Conservation (phyloP, 2,888 invertebrate species). For the Lordiphosa andalusiaca region DNA sequence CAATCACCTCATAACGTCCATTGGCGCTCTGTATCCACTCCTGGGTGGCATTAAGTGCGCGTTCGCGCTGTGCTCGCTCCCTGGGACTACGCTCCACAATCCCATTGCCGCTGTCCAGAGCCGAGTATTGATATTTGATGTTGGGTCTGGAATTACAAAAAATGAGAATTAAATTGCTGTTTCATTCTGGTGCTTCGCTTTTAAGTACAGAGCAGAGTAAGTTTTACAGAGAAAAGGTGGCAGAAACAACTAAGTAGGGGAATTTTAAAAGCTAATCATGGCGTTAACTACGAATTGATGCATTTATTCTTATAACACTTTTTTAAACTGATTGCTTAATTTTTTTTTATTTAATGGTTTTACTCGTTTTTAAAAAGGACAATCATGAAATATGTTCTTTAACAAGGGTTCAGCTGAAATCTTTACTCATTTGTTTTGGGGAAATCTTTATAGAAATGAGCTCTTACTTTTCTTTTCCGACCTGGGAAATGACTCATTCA, state of each 20-base stretch:
- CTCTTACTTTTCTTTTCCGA: too few relatives aligned
- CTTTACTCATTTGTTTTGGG: too few relatives aligned
- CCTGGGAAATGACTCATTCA: too few relatives aligned
- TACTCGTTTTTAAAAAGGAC: too few relatives aligned
- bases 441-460: neutral
- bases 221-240: slow-evolving; percentile 8
- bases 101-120: slow-evolving; percentile 83
- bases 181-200: neutral
- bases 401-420: too few relatives aligned
- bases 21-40: slow-evolving; percentile 82
- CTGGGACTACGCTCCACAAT: slow-evolving; percentile 84
- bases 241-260: neutral
- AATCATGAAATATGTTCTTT: too few relatives aligned
- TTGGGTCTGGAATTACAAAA: slow-evolving; percentile 69
- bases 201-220: slow-evolving; percentile 17
- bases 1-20: slow-evolving; percentile 88
- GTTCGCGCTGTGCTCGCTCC: slow-evolving; percentile 85
- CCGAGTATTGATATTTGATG: slow-evolving; percentile 84
- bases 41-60: slow-evolving; percentile 85
- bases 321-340: too few relatives aligned
- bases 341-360: too few relatives aligned
- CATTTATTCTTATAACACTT: too few relatives aligned
- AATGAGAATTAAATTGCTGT: neutral
- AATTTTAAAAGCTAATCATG: too few relatives aligned
- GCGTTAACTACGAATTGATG: too few relatives aligned